Percentiles rank a stretch among this genome's conserved stretches.
Evolutionary conservation across 2,113 vertebrate genomes (phyloP).

Genomic region (Phainopepla nitens): DNA sequence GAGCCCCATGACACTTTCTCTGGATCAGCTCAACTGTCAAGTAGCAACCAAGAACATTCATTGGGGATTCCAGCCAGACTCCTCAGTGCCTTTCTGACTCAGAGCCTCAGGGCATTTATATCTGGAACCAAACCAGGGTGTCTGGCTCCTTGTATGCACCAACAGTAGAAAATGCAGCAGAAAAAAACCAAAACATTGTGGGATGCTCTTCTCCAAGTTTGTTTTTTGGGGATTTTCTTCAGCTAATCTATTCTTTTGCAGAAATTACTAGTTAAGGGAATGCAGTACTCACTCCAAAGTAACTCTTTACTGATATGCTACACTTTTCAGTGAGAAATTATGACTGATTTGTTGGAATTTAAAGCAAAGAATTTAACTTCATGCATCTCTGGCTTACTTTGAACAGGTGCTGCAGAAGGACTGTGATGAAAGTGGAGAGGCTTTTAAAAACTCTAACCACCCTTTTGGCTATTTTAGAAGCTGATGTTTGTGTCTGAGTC

Average conservation of each 20-base stretch:
- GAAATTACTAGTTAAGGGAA: not conserved
- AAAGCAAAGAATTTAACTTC: not conserved
- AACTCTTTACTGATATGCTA: not conserved
- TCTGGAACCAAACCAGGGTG: not conserved
- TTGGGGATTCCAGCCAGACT: not conserved
- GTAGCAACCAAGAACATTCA: not conserved
- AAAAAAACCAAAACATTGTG: not conserved
- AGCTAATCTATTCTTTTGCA: not conserved
- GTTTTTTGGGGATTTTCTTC: not conserved
- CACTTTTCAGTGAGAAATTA: not conserved
- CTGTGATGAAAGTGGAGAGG: not conserved
- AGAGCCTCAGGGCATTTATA: not conserved
- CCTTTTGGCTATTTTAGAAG: not conserved
- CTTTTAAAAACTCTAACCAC: not conserved
- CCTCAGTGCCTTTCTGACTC: not conserved
- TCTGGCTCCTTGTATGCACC: not conserved
- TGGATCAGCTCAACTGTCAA: not conserved
- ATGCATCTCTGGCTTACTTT: not conserved
- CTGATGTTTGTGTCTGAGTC: not conserved
- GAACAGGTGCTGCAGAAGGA: not conserved
- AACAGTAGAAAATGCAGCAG: not conserved
- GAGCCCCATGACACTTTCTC: not conserved
- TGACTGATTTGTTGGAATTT: accelerated
- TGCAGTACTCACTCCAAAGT: not conserved
- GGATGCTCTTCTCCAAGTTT: not conserved